Conservation (phyloP, 2,888 invertebrate species). For the Lobophora halterata region DNA sequence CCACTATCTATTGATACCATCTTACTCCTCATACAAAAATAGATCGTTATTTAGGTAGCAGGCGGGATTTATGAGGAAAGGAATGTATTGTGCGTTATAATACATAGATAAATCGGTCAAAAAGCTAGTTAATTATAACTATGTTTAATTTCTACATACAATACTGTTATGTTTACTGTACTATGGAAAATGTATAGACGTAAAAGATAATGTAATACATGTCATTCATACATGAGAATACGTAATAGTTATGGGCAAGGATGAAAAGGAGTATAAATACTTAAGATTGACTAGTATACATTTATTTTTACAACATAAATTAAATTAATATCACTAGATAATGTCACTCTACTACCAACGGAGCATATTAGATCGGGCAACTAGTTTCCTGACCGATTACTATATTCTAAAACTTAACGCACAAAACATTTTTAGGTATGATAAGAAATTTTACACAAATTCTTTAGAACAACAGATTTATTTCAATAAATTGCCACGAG, state of each 20-base stretch:
- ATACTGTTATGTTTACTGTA: conserved; percentile 50
- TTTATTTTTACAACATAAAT: conserved; percentile 64
- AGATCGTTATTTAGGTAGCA: conserved; percentile 34
- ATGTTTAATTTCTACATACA: conserved; percentile 57
- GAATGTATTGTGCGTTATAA: conserved; percentile 68
- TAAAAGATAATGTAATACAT: conserved; percentile 44
- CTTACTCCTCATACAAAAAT: conserved; percentile 22
- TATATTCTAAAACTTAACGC: conserved; percentile 49
- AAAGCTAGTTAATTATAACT: conserved; percentile 69
- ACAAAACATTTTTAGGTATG: conserved; percentile 67
- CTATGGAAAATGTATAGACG: conserved; percentile 46
- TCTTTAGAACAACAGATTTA: conserved; percentile 78
- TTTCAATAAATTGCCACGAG: conserved; percentile 80
- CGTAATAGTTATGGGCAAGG: conserved; percentile 52
- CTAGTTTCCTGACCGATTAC: conserved; percentile 74
- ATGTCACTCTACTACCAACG: conserved; percentile 75
- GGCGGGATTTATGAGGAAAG: conserved; percentile 37
- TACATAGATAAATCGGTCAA: conserved; percentile 78
- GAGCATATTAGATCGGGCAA: conserved; percentile 45
- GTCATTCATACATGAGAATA: conserved; percentile 43
- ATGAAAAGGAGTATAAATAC: conserved; percentile 58
- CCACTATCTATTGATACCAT: conserved; percentile 39
- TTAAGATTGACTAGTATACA: conserved; percentile 72
- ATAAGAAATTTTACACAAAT: conserved; percentile 72
- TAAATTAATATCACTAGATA: conserved; percentile 79